Evolutionary conservation across 2,888 invertebrate species (phyloP), one percentile per base, ranked within the genome.

Genomic region (Meiosimyza platycephala): DNA sequence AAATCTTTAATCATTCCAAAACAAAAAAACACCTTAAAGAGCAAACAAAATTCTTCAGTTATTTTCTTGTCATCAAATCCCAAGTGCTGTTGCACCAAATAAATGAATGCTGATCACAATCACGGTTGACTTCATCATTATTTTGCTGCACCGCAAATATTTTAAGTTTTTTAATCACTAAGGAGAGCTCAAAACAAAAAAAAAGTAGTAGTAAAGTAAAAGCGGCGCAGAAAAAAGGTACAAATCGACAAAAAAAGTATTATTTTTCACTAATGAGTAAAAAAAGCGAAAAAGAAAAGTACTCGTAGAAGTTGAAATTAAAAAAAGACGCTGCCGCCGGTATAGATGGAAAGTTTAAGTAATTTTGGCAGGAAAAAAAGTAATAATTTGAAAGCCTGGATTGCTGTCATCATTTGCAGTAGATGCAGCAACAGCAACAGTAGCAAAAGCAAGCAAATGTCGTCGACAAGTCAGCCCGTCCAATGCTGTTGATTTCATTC

Each of bases 111-210:
- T 65, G 65, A 65, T 65, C 65, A 52, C 52, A 50, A 66, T 66
- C 55, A 68, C 40, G 6, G 40, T 40, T 22, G 57, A 57, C 22
- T 33, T 33, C 68, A n/a, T 28, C 68, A 68, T 66, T 40, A 66
- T 66, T 28, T 54, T 40, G 40, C 47, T 48, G 70, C 52, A 62
- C 12, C 63, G 33, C 15, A 16, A 63, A 63, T 54, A 63, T 40
- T 63, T 70, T 33, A 60, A 52, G 62, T 70, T 70, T 40, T 40
- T 63, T 69, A 69, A 69, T 69, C 59, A 59, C 68, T 59, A 60
- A 47, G 40, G 40, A 66, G n/a, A 15, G n/a, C 33, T 12, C 5
- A 16, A 55, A 47, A 3, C 40, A 59, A 59, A 59, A 59, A 59
- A n/a, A n/a, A n/a, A n/a, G n/a, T n/a, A n/a, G 22, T 7, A 59